These are phyloP conservation scores for Lepilemur ruficaudatus DNA, from an alignment of 2,797 vertebrate genomes.

Conservation along the genomic window DNA sequence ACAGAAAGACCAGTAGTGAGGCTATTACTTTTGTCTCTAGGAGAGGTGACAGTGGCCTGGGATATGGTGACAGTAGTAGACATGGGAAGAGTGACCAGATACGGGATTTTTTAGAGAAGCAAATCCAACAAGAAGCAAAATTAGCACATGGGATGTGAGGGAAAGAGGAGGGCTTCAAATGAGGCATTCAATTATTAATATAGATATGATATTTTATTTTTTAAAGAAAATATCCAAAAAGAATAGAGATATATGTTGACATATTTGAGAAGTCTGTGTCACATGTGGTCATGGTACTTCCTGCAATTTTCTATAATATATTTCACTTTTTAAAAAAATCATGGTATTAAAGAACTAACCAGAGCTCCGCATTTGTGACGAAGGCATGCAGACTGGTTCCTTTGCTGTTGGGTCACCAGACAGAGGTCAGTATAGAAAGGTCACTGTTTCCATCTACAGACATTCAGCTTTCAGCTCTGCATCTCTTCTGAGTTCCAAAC, in stretches of 20 bases:
- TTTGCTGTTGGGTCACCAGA: background rate
- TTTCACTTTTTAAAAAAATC: background rate
- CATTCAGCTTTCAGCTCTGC: background rate
- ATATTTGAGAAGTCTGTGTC: background rate
- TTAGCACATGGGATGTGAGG: background rate
- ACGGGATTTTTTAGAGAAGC: background rate
- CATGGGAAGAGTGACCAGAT: background rate
- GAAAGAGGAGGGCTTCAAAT: background rate
- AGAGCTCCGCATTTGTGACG: background rate
- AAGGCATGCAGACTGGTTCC: background rate
- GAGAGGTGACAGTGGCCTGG: background rate
- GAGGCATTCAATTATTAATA: background rate
- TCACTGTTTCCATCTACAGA: background rate
- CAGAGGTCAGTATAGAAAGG: background rate
- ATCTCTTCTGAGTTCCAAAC: background rate
- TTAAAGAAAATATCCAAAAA: slow-evolving; percentile 31
- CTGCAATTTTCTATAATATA: background rate
- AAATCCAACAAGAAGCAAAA: background rate
- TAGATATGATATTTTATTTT: background rate
- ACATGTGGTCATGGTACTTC: background rate
- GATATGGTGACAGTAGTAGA: background rate
- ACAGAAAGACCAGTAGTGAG: background rate
- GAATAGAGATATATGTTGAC: background rate
- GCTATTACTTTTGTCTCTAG: background rate
- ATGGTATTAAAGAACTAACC: background rate